Base-by-base conservation (phyloP, 1,140 invertebrate species). In the Xylocopa sonorina region DNA sequence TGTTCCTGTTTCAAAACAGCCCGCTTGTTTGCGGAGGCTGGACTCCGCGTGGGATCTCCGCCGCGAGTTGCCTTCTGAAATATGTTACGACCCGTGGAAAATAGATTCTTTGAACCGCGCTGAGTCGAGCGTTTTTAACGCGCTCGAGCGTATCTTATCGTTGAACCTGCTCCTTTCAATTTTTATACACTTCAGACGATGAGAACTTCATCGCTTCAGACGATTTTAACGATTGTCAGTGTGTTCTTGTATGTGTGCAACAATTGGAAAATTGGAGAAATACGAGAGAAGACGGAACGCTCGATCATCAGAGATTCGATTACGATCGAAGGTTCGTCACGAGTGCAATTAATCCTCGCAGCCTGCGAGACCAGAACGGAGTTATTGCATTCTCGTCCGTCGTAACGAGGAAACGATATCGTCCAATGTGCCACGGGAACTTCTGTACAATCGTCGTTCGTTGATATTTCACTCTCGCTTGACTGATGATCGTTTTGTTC, bases 371-470 rank as follows among this genome's bases (percentile, higher is more conserved):
- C 64, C 46, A 78, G 66, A 64, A 21, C 18, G 4, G 51, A 75
- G 64, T 87, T 87, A 88, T 88, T 87, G 79, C 80, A 78, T 84
- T 88, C 83, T 27, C 16, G 73, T 46, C 12, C 34, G 32, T 66
- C 71, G 84, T 91, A 91, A 91, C 84, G 90, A 91, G 89, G 79
- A 89, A 91, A 91, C 78, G 83, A 91, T 91, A 83, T 78, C 78
- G 69, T 48, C 18, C 53, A 24, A 9, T 34, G 21, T 48, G 67
- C 5, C 48, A 14, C n/a, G 60, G 51, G 27, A 80, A 62, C 50
- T 29, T 38, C 27, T 29, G 43, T 29, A 58, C 27, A 50, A 67
- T 80, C 50, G 57, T 64, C 55, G 12, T 62, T 10, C n/a, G 24
- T 21, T 27, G 6, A 32, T 1, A 0, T 21, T 18, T 10, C 32